Percentiles rank a stretch among this genome's conserved stretches.
These are phyloP conservation scores for Tortrix viridana DNA, from an alignment of 2,888 invertebrate genomes.

Conservation along the genomic window DNA sequence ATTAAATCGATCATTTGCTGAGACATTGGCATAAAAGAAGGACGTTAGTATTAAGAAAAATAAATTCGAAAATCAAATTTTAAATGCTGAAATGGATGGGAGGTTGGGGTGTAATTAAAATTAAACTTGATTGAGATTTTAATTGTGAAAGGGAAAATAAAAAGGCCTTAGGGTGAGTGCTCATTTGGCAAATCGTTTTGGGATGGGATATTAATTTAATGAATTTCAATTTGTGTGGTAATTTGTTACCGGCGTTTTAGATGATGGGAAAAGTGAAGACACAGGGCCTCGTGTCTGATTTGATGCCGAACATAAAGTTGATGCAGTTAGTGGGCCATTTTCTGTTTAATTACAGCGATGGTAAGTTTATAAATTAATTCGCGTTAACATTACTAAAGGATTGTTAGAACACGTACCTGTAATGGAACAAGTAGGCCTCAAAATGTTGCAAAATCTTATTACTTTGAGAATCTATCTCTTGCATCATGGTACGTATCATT, in stretches of 20 bases:
- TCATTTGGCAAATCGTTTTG: slow-evolving; percentile 18
- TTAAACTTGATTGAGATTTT: slow-evolving; percentile 17
- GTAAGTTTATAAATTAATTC: slow-evolving; percentile 57
- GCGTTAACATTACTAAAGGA: too few species aligned
- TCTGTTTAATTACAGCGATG: slow-evolving; percentile 90
- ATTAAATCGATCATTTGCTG: slow-evolving; percentile 64
- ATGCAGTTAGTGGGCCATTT: slow-evolving; percentile 92
- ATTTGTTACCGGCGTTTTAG: slow-evolving; percentile 50
- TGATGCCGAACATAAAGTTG: slow-evolving; percentile 92
- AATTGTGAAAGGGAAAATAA: slow-evolving; percentile 16
- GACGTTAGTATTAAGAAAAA: slow-evolving; percentile 48
- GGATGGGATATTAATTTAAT: slow-evolving; percentile 14
- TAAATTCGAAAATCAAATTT: slow-evolving; percentile 1
- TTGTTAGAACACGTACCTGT: too few species aligned
- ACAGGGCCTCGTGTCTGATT: slow-evolving; percentile 91
- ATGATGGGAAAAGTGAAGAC: slow-evolving; percentile 77
- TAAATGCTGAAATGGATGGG: slow-evolving; percentile 13
- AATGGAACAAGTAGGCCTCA: too few species aligned
- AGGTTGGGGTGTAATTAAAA: slow-evolving; percentile 8
- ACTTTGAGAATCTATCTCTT: too few species aligned
- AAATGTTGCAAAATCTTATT: too few species aligned
- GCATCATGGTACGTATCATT: too few species aligned
- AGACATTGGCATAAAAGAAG: slow-evolving; percentile 44
- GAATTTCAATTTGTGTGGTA: neutral
- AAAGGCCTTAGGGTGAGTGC: slow-evolving; percentile 27